phyloP scores from a whole-genome alignment of 1,140 invertebrate species.

The Leptinotarsa defecta region DNA sequence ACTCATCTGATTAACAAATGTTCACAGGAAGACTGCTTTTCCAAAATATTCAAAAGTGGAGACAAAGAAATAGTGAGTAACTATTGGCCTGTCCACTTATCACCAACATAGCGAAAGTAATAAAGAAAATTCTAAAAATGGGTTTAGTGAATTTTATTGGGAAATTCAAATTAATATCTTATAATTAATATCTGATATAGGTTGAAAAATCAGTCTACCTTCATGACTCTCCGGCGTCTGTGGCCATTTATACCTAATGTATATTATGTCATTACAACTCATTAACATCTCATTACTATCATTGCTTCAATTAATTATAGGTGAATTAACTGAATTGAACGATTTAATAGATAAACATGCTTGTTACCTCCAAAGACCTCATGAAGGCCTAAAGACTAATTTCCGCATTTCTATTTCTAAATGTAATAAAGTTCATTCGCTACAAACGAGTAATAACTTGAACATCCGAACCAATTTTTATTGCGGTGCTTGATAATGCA shows the following conservation, averaged over 20 bases:
- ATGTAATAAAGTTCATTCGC: neutral
- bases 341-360: constrained; percentile 3
- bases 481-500: neutral
- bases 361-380: neutral
- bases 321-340: neutral
- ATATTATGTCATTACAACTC: neutral
- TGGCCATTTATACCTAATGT: neutral
- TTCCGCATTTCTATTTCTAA: neutral
- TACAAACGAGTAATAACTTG: neutral
- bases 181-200: too few relatives aligned
- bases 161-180: too few relatives aligned
- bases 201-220: neutral
- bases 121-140: too few relatives aligned
- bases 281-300: neutral
- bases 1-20: too few relatives aligned
- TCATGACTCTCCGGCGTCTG: neutral
- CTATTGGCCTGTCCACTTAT: too few relatives aligned
- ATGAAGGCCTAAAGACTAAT: neutral
- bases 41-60: too few relatives aligned
- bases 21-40: too few relatives aligned
- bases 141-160: too few relatives aligned
- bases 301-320: constrained; percentile 3
- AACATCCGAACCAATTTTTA: neutral
- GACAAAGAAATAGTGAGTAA: too few relatives aligned
- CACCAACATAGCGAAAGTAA: too few relatives aligned